These are phyloP conservation scores for Penelope pileata DNA, from an alignment of 2,113 vertebrate species.

Conservation along the genomic window DNA sequence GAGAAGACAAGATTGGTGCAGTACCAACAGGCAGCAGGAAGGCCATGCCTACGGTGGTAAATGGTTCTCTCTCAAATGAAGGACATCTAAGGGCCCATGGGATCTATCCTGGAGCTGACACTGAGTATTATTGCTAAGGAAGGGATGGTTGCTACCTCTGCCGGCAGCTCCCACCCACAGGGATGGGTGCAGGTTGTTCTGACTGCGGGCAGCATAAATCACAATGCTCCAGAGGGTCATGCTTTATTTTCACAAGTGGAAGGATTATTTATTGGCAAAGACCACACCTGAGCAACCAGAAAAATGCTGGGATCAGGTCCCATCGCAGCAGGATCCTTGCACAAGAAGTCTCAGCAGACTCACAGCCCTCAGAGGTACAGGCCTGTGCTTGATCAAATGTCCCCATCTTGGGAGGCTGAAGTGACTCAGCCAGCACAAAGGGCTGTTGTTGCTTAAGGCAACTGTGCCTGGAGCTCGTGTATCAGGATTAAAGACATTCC, in stretches of 20 bases:
- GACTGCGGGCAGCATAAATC: neutral
- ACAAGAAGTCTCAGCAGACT: conserved; percentile 33
- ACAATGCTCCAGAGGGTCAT: neutral
- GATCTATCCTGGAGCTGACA: neutral
- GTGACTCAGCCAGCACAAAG: conserved; percentile 58
- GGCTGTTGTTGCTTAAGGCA: conserved; percentile 43
- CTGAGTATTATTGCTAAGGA: neutral
- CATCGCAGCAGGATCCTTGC: conserved; percentile 33
- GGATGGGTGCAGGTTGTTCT: neutral
- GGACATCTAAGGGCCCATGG: neutral
- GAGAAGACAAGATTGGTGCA: neutral
- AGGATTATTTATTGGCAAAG: neutral
- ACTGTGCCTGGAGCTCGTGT: conserved; percentile 23
- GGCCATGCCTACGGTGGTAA: neutral
- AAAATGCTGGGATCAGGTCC: conserved; percentile 25
- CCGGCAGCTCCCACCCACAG: neutral
- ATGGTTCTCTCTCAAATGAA: neutral
- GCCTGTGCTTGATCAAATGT: conserved; percentile 46
- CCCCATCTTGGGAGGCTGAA: conserved; percentile 45
- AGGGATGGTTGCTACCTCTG: neutral
- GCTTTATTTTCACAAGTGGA: neutral
- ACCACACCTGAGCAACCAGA: neutral
- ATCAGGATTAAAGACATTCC: conserved; percentile 51
- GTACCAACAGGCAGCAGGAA: neutral
- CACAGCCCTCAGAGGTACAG: conserved; percentile 31